phyloP scores from a whole-genome alignment of 2,113 vertebrate genomes.

The Ivindomyrus marchei region DNA sequence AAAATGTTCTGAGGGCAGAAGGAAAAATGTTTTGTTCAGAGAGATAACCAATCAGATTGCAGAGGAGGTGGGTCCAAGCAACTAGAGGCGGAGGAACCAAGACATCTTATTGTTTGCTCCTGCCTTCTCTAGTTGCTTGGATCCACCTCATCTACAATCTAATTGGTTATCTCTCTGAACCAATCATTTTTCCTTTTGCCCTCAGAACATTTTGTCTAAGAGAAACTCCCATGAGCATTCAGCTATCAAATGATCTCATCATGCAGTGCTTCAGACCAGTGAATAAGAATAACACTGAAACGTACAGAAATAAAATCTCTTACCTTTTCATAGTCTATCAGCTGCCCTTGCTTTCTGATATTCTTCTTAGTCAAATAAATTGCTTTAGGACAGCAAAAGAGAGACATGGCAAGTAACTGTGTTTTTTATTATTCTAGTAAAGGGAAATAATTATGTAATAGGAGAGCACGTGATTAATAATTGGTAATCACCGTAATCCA shows the following conservation, averaged over 20 bases:
- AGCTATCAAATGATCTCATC: neutral
- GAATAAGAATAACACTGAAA: neutral
- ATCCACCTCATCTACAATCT: neutral
- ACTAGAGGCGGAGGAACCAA: neutral
- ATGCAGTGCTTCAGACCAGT: neutral
- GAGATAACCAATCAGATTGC: neutral
- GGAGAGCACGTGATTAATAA: neutral
- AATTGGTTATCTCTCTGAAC: neutral
- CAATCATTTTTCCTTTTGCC: neutral
- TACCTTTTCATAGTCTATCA: conserved; percentile 83
- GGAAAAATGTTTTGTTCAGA: neutral
- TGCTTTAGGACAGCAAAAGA: conserved; percentile 45
- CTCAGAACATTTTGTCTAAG: neutral
- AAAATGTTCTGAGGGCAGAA: neutral
- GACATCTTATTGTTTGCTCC: neutral
- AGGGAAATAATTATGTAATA: neutral
- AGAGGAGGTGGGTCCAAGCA: neutral
- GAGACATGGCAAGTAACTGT: neutral
- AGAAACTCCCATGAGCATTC: neutral
- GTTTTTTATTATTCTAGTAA: neutral
- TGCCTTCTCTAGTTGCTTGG: neutral
- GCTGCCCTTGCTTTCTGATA: conserved; percentile 79
- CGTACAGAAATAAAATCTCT: neutral
- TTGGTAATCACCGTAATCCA: conserved; percentile 81
- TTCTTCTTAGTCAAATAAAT: conserved; percentile 93